Base-by-base conservation (phyloP, 2,797 vertebrate genomes). In the Margarornis squamiger region DNA sequence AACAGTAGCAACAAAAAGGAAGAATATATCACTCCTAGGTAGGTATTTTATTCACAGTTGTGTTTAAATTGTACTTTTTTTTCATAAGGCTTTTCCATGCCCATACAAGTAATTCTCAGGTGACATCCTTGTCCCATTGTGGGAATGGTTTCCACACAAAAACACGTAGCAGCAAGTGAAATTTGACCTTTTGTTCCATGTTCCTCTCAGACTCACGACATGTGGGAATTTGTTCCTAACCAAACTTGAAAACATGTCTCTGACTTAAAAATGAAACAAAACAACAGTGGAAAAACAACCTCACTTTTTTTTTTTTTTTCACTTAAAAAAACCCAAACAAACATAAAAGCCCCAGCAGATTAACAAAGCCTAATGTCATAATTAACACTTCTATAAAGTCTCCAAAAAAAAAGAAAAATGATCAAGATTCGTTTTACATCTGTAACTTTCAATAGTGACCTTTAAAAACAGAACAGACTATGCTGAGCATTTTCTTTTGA, bases 181-280 rank as follows among this genome's bases (percentile, higher is more conserved):
- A 84, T 77, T 30, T 91, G 72, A 86, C 78, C 75, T 80, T 95
- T 91, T 82, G 74, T 78, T 74, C 62, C 19, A 11, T 57, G 61
- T 55, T 81, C 15, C 5, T 52, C 26, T 92, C 80, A 82, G 46
- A 84, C 14, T 9, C 36, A 19, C 49, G 54, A 59, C 51, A 63
- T 0, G 1, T 65, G 66, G 55, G 39, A 76, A 86, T 90, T 87
- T 54, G 27, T 71, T 95, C 48, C 55, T 49, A 87, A 46, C 18
- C 32, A 68, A 76, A 76, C 59, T 55, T 87, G 41, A 87, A 96
- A 93, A 82, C 19, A 57, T 34, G 9, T 45, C n/a, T 78, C 41
- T 80, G 39, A 84, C 14, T 83, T 81, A 58, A 59, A 91, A 74
- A 10, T 8, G 45, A 58, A 77, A 36, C 5, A 65, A 41, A 84